Evolutionary conservation across 2,888 invertebrate genomes (phyloP).

Genomic region (Allophyes oxyacanthae): DNA sequence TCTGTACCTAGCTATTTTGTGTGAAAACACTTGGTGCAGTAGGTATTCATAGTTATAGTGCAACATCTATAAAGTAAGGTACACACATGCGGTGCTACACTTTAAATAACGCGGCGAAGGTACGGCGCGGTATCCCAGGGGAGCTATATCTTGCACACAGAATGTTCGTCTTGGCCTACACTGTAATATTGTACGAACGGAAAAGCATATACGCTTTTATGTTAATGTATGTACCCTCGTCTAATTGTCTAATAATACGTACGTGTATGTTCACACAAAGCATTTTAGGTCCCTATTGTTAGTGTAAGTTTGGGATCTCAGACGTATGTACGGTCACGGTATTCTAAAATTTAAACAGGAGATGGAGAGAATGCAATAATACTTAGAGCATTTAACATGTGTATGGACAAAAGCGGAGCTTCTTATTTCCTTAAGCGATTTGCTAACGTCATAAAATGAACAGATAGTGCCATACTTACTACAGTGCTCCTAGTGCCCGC

Average conservation of each 20-base stretch:
- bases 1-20: too few relatives aligned
- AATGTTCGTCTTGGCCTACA: conserved; percentile 56
- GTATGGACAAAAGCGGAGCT: background rate
- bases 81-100: conserved; percentile 26
- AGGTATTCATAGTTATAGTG: conserved; percentile 17
- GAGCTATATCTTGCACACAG: conserved; percentile 58
- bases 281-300: conserved; percentile 44
- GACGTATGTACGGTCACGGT: conserved; percentile 2
- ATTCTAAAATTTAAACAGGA: background rate
- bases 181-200: conserved; percentile 46
- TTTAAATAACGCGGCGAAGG: conserved; percentile 51
- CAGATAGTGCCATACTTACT: too few relatives aligned
- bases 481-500: too few relatives aligned
- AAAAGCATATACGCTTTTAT: conserved; percentile 39
- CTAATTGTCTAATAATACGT: conserved; percentile 41
- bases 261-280: conserved; percentile 36
- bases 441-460: too few relatives aligned
- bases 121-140: conserved; percentile 48
- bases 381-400: too few relatives aligned
- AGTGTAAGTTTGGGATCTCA: conserved; percentile 23
- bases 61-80: conserved; percentile 16
- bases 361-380: background rate
- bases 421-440: too few relatives aligned
- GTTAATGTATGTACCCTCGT: conserved; percentile 33
- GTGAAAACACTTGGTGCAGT: conserved; percentile 1